A percentile compares a stretch with the other conserved stretches of the same genome.
These are phyloP conservation scores for Bradypus variegatus DNA, from an alignment of 2,797 vertebrate species.

Conservation along the genomic window DNA sequence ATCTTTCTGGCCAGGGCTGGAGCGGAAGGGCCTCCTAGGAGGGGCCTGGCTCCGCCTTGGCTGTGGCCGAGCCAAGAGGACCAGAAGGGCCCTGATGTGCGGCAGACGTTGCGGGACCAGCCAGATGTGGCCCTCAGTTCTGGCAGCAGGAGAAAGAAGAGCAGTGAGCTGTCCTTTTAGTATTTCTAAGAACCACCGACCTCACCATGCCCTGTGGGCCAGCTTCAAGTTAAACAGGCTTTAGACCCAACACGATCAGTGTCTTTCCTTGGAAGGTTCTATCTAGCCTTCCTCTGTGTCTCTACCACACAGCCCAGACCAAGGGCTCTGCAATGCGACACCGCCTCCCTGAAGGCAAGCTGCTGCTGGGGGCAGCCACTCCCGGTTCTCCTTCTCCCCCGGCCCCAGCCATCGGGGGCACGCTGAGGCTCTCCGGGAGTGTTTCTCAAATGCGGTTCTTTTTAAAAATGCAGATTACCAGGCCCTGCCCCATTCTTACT, in stretches of 20 bases:
- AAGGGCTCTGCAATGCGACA: not conserved
- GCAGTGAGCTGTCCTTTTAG: not conserved
- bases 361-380: accelerated
- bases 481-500: not conserved
- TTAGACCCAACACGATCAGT: not conserved
- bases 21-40: not conserved
- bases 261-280: not conserved
- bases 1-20: accelerated
- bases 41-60: too few species aligned
- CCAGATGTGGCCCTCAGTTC: too few species aligned
- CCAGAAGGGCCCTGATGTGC: accelerated
- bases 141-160: too few species aligned
- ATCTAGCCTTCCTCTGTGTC: not conserved
- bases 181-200: not conserved
- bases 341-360: not conserved
- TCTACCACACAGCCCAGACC: not conserved
- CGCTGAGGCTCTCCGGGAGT: not conserved
- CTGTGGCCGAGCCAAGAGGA: not conserved
- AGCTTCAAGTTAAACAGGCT: not conserved
- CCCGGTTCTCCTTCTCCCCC: not conserved
- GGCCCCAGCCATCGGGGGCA: not conserved
- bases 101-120: not conserved
- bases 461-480: not conserved
- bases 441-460: not conserved
- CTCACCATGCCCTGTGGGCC: not conserved